A percentile compares a stretch with the other conserved stretches of the same genome.
These are phyloP conservation scores for Zonitis immaculata DNA, from an alignment of 2,888 invertebrate genomes.

Conservation along the genomic window DNA sequence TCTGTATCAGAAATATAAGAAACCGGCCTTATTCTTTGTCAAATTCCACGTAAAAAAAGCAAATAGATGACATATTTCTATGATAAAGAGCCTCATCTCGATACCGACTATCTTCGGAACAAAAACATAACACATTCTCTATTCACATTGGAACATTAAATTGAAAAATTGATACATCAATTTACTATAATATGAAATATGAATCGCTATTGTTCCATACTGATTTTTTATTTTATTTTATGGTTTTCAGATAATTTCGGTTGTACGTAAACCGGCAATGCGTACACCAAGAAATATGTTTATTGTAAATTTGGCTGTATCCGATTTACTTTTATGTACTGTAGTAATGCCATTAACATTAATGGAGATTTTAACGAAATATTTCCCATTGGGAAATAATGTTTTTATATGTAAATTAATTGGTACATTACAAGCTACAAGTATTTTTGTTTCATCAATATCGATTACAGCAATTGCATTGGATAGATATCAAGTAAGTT, in stretches of 20 bases:
- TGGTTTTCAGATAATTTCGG: constrained; percentile 52
- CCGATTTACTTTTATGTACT: constrained; percentile 79
- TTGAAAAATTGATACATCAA: too few species aligned
- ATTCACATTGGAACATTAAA: too few species aligned
- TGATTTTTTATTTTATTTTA: too few species aligned
- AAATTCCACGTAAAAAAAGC: too few species aligned
- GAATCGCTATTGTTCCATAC: too few species aligned
- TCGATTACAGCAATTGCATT: constrained; percentile 89
- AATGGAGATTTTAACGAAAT: constrained; percentile 77
- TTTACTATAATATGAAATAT: too few species aligned
- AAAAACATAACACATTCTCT: too few species aligned
- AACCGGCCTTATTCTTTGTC: too few species aligned
- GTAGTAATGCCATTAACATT: constrained; percentile 88
- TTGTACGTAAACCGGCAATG: constrained; percentile 83
- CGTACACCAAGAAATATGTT: constrained; percentile 90
- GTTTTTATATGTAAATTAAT: constrained; percentile 78
- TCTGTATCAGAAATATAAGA: too few species aligned
- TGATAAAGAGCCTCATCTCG: too few species aligned
- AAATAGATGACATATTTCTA: too few species aligned
- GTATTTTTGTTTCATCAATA: constrained; percentile 90
- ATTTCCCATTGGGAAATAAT: constrained; percentile 82
- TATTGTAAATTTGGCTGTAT: constrained; percentile 83
- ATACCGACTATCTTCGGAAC: too few species aligned
- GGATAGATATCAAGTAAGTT: constrained; percentile 71
- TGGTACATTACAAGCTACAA: constrained; percentile 81